A percentile compares a stretch with the other conserved stretches of the same genome.
Evolutionary conservation across 2,888 invertebrate species (phyloP).

Genomic region (Drosophila neotestacea): DNA sequence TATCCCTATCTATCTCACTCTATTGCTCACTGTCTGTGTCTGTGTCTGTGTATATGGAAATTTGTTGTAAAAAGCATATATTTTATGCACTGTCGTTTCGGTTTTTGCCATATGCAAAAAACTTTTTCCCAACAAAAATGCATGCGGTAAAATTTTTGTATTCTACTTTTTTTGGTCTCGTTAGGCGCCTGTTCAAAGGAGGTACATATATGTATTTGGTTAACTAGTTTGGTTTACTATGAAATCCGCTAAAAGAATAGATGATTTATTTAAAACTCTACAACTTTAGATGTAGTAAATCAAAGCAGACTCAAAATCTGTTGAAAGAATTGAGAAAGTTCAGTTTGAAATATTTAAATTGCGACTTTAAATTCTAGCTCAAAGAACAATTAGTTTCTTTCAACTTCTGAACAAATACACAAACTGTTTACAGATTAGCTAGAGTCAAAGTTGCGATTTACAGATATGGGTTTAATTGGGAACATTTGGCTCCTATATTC

Average conservation of each 20-base stretch:
- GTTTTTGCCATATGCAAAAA: conserved; percentile 66
- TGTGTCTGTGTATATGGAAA: conserved; percentile 57
- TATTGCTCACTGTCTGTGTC: conserved; percentile 1
- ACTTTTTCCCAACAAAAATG: conserved; percentile 55
- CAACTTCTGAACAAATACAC: conserved; percentile 7
- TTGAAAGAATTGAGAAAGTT: not conserved
- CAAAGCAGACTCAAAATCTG: not conserved
- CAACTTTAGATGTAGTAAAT: not conserved
- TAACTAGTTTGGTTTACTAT: conserved; percentile 11
- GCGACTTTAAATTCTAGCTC: not conserved
- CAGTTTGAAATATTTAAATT: not conserved
- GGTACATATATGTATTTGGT: conserved; percentile 19
- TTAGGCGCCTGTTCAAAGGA: conserved; percentile 27
- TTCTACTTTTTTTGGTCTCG: conserved; percentile 23
- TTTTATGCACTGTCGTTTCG: conserved; percentile 77
- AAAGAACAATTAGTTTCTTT: conserved; percentile 14
- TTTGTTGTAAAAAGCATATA: conserved; percentile 70
- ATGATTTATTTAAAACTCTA: conserved; percentile 9
- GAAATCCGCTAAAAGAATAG: not conserved
- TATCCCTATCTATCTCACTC: conserved; percentile 5
- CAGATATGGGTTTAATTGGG: not conserved
- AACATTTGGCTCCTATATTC: not conserved
- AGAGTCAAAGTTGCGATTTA: not conserved
- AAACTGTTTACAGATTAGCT: conserved; percentile 1
- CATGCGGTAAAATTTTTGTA: conserved; percentile 50